Evolutionary conservation across 2,888 invertebrate genomes (phyloP), one percentile per base, ranked within the genome.

Genomic region (Calephelis perditalis): DNA sequence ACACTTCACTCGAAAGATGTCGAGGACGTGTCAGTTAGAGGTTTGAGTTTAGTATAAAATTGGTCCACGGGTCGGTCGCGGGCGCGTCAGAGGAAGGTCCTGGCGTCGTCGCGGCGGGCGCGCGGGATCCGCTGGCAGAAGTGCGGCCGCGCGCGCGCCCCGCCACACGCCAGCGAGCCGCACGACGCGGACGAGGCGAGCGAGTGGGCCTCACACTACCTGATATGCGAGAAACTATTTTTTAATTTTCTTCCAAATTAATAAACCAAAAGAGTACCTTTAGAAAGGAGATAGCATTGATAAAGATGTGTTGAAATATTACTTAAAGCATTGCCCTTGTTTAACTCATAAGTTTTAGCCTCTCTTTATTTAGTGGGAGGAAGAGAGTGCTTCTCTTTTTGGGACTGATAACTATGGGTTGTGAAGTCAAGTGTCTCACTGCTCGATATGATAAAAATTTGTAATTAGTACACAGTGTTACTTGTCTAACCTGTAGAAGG

Each of bases 151-250:
- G 82, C 70, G 70, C 70, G n/a, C n/a, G n/a, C 64, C 66, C 71
- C 63, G 70, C 71, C 73, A 67, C 75, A 71, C 74, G 76, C 77
- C 78, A 83, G 79, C 78, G 86, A 85, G 76, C 82, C 81, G 81
- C 87, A 86, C 75, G 87, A 87, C 70, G 81, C 81, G 72, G 86
- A 86, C 84, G 87, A 87, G 70, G 86, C 86, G 82, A 87, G 87
- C 84, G 87, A 88, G 86, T 86, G 86, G 84, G 84, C 88, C 89
- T 86, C 87, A 82, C 88, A 89, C 87, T 88, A 86, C 83, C 83
- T 72, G 66, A 36, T 58, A 1, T n/a, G 12, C n/a, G 8, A 45
- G 5, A 67, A 40, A 40, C 40, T 40, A 1, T 5, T 40, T 8
- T 40, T 40, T 40, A 3, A 26, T 26, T 40, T 40, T 40, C 40